phyloP scores from a whole-genome alignment of 2,797 vertebrate species.

The Hemitrygon akajei region DNA sequence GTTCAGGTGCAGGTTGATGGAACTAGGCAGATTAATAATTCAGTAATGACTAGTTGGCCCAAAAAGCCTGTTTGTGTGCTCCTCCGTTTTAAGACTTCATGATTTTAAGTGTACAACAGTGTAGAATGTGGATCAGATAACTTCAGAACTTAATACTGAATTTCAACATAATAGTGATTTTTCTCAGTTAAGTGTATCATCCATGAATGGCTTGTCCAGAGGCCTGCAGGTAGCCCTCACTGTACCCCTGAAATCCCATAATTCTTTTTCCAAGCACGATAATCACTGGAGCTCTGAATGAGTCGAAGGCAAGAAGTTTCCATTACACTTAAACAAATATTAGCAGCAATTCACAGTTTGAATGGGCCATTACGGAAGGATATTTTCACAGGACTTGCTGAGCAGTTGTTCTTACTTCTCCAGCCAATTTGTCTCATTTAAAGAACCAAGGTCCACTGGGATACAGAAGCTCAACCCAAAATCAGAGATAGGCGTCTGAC shows the following conservation, averaged over 20 bases:
- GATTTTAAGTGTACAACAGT: background rate
- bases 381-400: constrained; percentile 28
- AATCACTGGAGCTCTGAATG: background rate
- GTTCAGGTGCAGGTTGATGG: too few relatives aligned
- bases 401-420: constrained; percentile 15
- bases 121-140: background rate
- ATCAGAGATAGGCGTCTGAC: constrained; percentile 71
- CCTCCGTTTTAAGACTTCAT: too few relatives aligned
- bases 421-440: constrained; percentile 31
- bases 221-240: background rate
- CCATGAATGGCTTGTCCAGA: background rate
- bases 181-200: background rate
- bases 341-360: background rate
- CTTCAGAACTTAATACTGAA: background rate
- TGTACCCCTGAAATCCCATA: background rate
- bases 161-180: background rate
- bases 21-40: too few relatives aligned
- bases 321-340: constrained; percentile 27
- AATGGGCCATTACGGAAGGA: background rate
- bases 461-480: constrained; percentile 54
- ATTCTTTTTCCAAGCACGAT: background rate
- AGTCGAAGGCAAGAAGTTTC: constrained; percentile 31
- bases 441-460: background rate
- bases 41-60: too few relatives aligned
- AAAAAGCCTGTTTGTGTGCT: too few relatives aligned